A percentile compares a stretch with the other conserved stretches of the same genome.
These are phyloP conservation scores for Monopterus albus DNA, from an alignment of 2,113 vertebrate species.

Conservation along the genomic window DNA sequence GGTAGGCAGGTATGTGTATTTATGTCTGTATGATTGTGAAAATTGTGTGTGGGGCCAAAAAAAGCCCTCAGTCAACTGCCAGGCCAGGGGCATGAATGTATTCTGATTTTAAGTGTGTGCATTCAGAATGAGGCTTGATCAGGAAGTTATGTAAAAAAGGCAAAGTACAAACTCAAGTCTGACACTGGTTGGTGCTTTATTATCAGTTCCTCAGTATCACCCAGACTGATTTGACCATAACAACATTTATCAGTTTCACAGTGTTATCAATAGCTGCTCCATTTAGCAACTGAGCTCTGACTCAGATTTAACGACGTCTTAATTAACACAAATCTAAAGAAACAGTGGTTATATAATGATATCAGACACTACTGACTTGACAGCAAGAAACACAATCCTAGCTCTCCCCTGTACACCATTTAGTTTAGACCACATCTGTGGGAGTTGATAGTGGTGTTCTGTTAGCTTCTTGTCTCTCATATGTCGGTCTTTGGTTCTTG, in stretches of 20 bases:
- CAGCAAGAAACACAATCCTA: conserved; percentile 25
- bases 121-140: neutral
- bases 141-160: neutral
- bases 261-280: conserved; percentile 26
- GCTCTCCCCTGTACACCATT: neutral
- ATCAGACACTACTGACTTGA: conserved; percentile 32
- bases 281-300: conserved; percentile 46
- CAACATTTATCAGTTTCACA: conserved; percentile 23
- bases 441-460: neutral
- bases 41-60: conserved; percentile 41
- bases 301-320: conserved; percentile 58
- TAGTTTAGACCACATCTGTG: neutral
- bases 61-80: conserved; percentile 16
- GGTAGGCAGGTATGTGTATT: conserved; percentile 39
- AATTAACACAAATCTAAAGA: conserved; percentile 44
- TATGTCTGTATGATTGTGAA: conserved; percentile 58
- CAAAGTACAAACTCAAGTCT: neutral
- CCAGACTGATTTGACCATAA: neutral
- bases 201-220: neutral
- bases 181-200: neutral
- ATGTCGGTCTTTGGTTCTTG: too few relatives aligned
- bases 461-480: too few relatives aligned
- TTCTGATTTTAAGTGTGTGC: conserved; percentile 16
- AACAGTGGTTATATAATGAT: conserved; percentile 43
- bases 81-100: conserved; percentile 26